These are phyloP conservation scores for Nansenia antarctica DNA, from an alignment of 2,113 vertebrate species.

Conservation along the genomic window DNA sequence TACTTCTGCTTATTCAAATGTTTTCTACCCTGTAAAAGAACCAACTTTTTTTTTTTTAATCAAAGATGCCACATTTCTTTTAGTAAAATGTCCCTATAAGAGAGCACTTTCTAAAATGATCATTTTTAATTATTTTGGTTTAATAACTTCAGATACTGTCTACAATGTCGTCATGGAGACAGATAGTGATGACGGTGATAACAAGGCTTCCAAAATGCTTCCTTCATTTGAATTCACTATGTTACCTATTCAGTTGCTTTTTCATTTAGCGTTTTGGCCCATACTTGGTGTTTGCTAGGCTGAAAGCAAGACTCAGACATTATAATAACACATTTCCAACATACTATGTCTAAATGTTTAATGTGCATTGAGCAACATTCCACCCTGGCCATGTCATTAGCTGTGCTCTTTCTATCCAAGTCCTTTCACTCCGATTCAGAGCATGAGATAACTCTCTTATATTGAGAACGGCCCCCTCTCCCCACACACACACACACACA, in stretches of 20 bases:
- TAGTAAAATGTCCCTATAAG: no score
- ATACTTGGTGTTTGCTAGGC: slow-evolving; percentile 24
- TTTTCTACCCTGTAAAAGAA: no score
- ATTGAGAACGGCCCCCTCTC: slow-evolving; percentile 67
- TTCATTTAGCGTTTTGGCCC: slow-evolving; percentile 7
- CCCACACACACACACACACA: no score
- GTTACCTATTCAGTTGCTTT: slow-evolving; percentile 40
- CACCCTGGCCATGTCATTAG: slow-evolving; percentile 64
- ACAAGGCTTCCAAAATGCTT: slow-evolving; percentile 40
- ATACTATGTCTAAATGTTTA: slow-evolving; percentile 74
- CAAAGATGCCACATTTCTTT: no score
- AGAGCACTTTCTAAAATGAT: no score
- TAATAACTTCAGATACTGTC: no score
- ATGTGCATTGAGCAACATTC: slow-evolving; percentile 64
- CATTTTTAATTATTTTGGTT: no score
- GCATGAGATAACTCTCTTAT: slow-evolving; percentile 57
- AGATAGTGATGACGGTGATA: slow-evolving; percentile 41
- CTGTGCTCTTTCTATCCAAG: slow-evolving; percentile 59
- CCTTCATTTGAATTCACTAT: slow-evolving; percentile 49
- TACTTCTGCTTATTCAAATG: no score
- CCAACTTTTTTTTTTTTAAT: no score
- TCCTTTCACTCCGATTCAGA: slow-evolving; percentile 52
- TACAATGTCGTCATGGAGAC: slow-evolving; percentile 3
- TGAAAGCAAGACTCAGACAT: slow-evolving; percentile 44
- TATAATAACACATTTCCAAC: slow-evolving; percentile 42